Evolutionary conservation across 2,888 invertebrate species (phyloP).

Genomic region (Rutpela maculata): DNA sequence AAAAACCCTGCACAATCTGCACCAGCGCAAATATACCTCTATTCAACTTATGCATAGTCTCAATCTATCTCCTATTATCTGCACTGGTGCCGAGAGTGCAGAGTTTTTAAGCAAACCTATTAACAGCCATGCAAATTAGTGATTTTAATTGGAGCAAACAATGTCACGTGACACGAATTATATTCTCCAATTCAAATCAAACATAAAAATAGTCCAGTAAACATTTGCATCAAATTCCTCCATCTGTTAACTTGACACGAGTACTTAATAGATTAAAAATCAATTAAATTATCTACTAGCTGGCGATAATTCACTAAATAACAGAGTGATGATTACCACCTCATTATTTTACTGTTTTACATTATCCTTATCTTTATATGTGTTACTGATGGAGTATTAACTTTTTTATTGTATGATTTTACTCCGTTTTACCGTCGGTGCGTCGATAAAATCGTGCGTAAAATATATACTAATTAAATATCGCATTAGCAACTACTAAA

Average conservation of each 20-base stretch:
- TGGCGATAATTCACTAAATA: constrained; percentile 24
- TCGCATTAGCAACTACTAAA: background rate
- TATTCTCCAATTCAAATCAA: background rate
- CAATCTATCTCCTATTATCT: too few species aligned
- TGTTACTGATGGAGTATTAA: constrained; percentile 34
- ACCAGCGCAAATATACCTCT: too few species aligned
- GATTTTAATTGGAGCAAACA: too few species aligned
- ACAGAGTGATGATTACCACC: constrained; percentile 30
- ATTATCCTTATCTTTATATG: constrained; percentile 32
- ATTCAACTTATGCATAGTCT: too few species aligned
- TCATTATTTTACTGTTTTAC: constrained; percentile 35
- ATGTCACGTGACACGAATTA: too few species aligned
- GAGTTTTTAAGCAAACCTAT: too few species aligned
- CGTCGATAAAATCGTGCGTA: background rate
- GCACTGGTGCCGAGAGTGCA: too few species aligned
- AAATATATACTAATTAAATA: constrained; percentile 12
- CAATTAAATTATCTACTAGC: constrained; percentile 23
- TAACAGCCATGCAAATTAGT: too few species aligned
- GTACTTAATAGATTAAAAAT: constrained; percentile 38
- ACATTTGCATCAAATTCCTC: constrained; percentile 23
- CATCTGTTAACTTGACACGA: constrained; percentile 21
- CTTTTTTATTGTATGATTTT: constrained; percentile 23
- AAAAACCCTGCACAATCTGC: too few species aligned
- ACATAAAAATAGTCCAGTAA: constrained; percentile 16
- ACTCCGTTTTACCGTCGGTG: background rate